phyloP scores from a whole-genome alignment of 2,888 invertebrate genomes.

The Sinotaia quadrata region DNA sequence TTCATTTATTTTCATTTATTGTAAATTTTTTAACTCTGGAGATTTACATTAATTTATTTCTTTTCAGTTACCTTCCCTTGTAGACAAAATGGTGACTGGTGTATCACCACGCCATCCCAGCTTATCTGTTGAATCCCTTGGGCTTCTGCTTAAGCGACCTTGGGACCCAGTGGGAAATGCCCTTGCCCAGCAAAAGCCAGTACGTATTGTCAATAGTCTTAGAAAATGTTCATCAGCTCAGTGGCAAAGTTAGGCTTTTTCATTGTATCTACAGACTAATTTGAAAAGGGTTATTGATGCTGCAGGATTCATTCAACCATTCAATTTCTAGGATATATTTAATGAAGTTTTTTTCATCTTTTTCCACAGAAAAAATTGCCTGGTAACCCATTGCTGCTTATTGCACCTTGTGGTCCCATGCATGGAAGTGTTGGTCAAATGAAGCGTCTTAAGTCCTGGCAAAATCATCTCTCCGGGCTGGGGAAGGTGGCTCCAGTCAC shows the following conservation, averaged over 20 bases:
- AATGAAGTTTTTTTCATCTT: slow-evolving; percentile 22
- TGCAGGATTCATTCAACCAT: background rate
- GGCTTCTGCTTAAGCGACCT: slow-evolving; percentile 79
- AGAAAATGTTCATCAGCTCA: no score
- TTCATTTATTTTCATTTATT: no score
- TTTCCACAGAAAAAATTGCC: slow-evolving; percentile 78
- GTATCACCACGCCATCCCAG: slow-evolving; percentile 42
- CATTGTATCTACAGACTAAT: background rate
- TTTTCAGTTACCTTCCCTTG: slow-evolving; percentile 79
- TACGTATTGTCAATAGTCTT: slow-evolving; percentile 70
- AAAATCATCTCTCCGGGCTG: slow-evolving; percentile 79
- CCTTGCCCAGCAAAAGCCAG: slow-evolving; percentile 78
- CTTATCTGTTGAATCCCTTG: slow-evolving; percentile 79
- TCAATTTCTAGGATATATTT: no score
- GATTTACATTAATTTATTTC: no score
- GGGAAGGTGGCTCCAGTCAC: slow-evolving; percentile 76
- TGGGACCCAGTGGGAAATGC: slow-evolving; percentile 82
- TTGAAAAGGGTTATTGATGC: background rate
- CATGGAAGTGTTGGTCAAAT: slow-evolving; percentile 45
- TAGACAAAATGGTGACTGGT: slow-evolving; percentile 79
- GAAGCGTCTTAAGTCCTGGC: slow-evolving; percentile 81
- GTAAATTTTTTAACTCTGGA: no score
- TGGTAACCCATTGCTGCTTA: slow-evolving; percentile 75
- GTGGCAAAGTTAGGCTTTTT: no score
- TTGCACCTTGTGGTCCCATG: slow-evolving; percentile 71